phyloP scores from a whole-genome alignment of 2,113 vertebrate species.

The Equus quagga region DNA sequence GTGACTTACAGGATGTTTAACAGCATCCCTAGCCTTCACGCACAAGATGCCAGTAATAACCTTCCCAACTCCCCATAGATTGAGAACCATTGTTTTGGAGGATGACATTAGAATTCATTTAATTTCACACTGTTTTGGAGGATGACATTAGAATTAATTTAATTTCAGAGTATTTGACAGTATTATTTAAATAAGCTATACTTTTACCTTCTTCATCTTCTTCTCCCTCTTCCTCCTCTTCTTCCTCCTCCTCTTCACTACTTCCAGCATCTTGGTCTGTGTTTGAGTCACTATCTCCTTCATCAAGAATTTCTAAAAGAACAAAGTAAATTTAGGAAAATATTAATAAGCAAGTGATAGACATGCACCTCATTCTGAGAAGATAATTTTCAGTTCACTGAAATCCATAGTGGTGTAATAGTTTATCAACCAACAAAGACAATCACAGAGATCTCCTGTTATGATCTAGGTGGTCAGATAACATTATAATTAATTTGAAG shows the following conservation, averaged over 20 bases:
- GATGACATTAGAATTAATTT: not conserved
- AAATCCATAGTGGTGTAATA: not conserved
- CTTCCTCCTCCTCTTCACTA: conserved; percentile 93
- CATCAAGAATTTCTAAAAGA: conserved; percentile 96
- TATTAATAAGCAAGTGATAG: not conserved
- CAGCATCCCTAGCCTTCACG: not conserved
- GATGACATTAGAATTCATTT: not conserved
- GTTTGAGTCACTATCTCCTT: conserved; percentile 95
- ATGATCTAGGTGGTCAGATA: not conserved
- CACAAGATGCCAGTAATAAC: not conserved
- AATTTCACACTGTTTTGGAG: not conserved
- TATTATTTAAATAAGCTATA: not conserved
- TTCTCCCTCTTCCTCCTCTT: conserved; percentile 88
- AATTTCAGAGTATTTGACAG: not conserved
- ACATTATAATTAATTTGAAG: not conserved
- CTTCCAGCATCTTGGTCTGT: conserved; percentile 92
- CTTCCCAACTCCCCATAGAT: not conserved
- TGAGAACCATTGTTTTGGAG: not conserved
- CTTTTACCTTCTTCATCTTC: conserved; percentile 89
- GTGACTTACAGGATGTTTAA: not conserved
- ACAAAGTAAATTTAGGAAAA: conserved; percentile 46
- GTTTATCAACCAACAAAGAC: not conserved
- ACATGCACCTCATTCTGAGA: not conserved
- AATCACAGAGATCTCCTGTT: not conserved
- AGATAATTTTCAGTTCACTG: not conserved